phyloP scores from a whole-genome alignment of 2,888 invertebrate genomes.

The Sesia bembeciformis region DNA sequence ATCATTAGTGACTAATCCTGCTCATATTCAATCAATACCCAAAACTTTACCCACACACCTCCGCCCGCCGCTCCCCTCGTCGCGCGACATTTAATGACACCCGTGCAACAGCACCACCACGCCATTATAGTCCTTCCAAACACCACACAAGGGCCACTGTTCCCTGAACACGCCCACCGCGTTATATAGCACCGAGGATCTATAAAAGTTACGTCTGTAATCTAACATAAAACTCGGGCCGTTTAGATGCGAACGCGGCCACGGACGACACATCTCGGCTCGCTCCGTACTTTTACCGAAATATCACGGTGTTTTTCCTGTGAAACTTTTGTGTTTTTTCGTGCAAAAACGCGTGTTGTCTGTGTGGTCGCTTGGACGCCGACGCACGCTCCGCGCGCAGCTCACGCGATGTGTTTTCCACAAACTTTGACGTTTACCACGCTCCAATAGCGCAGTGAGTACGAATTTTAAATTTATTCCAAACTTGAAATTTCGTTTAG shows the following conservation, averaged over 20 bases:
- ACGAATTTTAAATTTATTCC: conserved; percentile 41
- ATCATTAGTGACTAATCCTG: conserved; percentile 71
- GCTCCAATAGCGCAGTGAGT: conserved; percentile 50
- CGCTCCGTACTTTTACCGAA: conserved; percentile 74
- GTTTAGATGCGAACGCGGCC: conserved; percentile 75
- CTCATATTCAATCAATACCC: conserved; percentile 75
- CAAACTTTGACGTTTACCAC: conserved; percentile 44
- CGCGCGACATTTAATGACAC: conserved; percentile 75
- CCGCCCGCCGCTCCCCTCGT: conserved; percentile 62
- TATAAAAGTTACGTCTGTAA: conserved; percentile 76
- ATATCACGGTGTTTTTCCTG: conserved; percentile 62
- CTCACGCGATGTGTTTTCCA: conserved; percentile 38
- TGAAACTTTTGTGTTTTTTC: conserved; percentile 56
- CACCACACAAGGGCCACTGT: conserved; percentile 49
- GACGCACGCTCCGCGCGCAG: conserved; percentile 38
- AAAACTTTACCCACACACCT: conserved; percentile 73
- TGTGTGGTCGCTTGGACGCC: conserved; percentile 41
- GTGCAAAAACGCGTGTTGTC: conserved; percentile 46
- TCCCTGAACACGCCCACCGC: conserved; percentile 61
- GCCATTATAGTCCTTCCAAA: conserved; percentile 50
- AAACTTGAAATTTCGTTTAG: conserved; percentile 18
- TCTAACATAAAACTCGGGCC: conserved; percentile 76
- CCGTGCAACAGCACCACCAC: conserved; percentile 55
- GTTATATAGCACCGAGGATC: conserved; percentile 76
- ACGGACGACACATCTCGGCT: conserved; percentile 72